phyloP scores from a whole-genome alignment of 2,113 vertebrate species.

The Tichodroma muraria region DNA sequence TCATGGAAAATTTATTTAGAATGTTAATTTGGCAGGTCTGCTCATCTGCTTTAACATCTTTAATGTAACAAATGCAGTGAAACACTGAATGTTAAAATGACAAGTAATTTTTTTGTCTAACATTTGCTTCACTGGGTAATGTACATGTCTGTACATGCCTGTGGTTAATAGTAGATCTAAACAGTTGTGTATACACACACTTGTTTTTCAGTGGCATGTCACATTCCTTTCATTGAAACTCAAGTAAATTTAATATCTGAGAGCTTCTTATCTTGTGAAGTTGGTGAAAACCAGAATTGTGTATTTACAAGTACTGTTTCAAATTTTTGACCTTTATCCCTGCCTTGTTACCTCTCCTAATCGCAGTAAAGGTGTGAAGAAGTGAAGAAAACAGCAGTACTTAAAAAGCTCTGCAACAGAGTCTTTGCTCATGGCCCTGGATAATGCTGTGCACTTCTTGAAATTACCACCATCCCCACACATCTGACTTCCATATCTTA shows the following conservation, averaged over 20 bases:
- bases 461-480: background rate
- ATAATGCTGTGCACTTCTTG: background rate
- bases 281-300: background rate
- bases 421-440: background rate
- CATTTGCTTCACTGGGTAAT: background rate
- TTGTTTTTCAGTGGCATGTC: background rate
- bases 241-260: background rate
- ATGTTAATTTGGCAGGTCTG: background rate
- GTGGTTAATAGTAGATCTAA: background rate
- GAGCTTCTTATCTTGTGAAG: background rate
- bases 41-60: background rate
- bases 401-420: background rate
- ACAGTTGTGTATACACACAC: background rate
- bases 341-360: background rate
- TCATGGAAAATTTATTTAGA: background rate
- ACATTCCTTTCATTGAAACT: background rate
- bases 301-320: background rate
- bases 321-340: background rate
- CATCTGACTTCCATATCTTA: background rate
- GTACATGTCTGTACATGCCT: fast-evolving
- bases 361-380: background rate
- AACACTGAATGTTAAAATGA: background rate
- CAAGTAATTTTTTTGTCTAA: background rate
- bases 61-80: background rate
- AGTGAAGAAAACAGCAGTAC: background rate